Conservation (phyloP, 2,888 invertebrate genomes). For the Oscheius sp. region DNA sequence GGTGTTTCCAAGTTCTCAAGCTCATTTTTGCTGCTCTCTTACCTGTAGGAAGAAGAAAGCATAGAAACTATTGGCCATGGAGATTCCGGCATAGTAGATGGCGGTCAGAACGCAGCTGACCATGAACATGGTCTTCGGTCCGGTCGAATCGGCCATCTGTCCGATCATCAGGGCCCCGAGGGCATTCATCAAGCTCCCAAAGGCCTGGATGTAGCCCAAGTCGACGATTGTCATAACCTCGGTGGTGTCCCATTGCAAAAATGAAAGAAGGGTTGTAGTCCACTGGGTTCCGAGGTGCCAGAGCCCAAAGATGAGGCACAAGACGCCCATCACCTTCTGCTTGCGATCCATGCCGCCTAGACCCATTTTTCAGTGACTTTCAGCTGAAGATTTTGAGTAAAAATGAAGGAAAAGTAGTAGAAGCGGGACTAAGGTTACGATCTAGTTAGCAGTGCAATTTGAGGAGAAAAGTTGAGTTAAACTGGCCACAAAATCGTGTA, state of each 20-base stretch:
- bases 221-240: slow-evolving; percentile 71
- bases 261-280: slow-evolving; percentile 72
- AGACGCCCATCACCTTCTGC: slow-evolving; percentile 64
- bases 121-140: slow-evolving; percentile 71
- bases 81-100: slow-evolving; percentile 70
- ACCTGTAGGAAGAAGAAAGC: slow-evolving; percentile 71
- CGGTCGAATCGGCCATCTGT: slow-evolving; percentile 70
- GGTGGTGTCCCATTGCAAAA: slow-evolving; percentile 73
- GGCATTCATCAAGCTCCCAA: slow-evolving; percentile 72
- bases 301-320: slow-evolving; percentile 71
- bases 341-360: slow-evolving; percentile 57
- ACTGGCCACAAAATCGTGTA: neutral
- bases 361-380: slow-evolving; percentile 22
- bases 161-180: slow-evolving; percentile 71
- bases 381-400: neutral
- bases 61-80: slow-evolving; percentile 63
- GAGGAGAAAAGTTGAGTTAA: neutral
- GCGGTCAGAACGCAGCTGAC: slow-evolving; percentile 67
- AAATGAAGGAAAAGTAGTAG: neutral
- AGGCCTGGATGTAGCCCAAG: slow-evolving; percentile 72
- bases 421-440: neutral
- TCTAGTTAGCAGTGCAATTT: neutral
- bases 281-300: slow-evolving; percentile 73
- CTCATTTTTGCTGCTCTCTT: neutral
- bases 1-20: too few relatives aligned